Evolutionary conservation across 1,140 invertebrate genomes (phyloP), one percentile per base, ranked within the genome.

Genomic region (Drusus annulatus): DNA sequence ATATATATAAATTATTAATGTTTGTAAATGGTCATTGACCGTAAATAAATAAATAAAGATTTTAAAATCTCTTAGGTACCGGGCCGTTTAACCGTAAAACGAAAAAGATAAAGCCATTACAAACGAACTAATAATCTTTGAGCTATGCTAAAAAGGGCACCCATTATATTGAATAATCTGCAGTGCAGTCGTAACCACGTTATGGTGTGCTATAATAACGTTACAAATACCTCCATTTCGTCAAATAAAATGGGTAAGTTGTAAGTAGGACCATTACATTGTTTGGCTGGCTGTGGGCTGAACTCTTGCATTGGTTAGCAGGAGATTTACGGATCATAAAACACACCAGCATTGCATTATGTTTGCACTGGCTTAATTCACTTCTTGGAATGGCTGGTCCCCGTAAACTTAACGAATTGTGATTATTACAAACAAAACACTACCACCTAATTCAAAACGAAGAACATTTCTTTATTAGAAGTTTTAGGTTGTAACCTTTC

Each of bases 301-400:
- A 76, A 65, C 60, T 74, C 56, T 79, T 78, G 76, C 65, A 50
- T 76, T 63, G 73, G 81, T 79, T 82, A 82, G 54, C 63, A 31
- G 56, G 68, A 82, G 81, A 82, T 82, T 82, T 82, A 82, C 81
- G 73, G 54, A 54, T 71, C 81, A 76, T 82, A 82, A 82, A 82
- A 60, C 28, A 82, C 78, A 79, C 77, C 75, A 79, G 56, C 52
- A 74, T 60, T 13, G 36, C 13, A 45, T 45, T 78, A 54, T 82
- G 77, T 82, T 82, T 76, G 60, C 51, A 76, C 78, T 79, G 77
- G 60, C 51, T 76, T 82, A 76, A 79, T 81, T 81, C 77, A 79
- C 77, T 81, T 81, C 80, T 81, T 69, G 68, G 80, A 81, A 81
- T 79, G 76, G 71, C 76, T 69, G 51, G 68, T 69, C 68, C 45